Evolutionary conservation across 2,113 vertebrate species (phyloP), one percentile per base, ranked within the genome.

Genomic region (Cephalopterus ornatus): DNA sequence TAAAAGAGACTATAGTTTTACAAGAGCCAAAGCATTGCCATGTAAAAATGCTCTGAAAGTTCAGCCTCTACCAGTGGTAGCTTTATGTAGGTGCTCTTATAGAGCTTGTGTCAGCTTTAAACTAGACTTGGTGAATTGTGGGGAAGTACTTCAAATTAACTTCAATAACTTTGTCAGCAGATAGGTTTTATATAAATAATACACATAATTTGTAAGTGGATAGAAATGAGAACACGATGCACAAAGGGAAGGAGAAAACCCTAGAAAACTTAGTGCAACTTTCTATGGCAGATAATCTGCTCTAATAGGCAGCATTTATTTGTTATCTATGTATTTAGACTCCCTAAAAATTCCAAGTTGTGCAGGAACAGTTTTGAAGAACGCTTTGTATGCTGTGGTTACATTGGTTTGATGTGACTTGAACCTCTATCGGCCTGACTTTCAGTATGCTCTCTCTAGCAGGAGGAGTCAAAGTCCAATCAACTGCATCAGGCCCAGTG

Each of bases 401-500:
- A 8, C 72, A 39, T 66, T 65, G 49, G 37, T 90, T 85, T 91
- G 67, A 32, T 71, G 44, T 41, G 59, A 72, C 50, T 15, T 72
- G 59, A 94, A 91, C 41, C 23, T 72, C 66, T 92, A 58, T 41
- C 75, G 42, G 12, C 70, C 71, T 92, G 94, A 59, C 32, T 93
- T 30, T 92, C 35, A 88, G 27, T 62, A 6, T 97, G 78, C 62
- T 92, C 52, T 91, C 87, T 90, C 90, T 96, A 99, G 98, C 96
- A 98, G 99, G 91, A 98, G 99, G 91, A 99, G 98, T 98, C 99
- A 99, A 95, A 99, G 99, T 96, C 99, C 99, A 8, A 99, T 99
- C 96, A 99, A 99, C 97, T 99, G 99, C 93, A 99, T 99, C 97
- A 98, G 99, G 94, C 99, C 99, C 95, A 99, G 99, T 98, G 99